A percentile compares a stretch with the other conserved stretches of the same genome.
Evolutionary conservation across 2,888 invertebrate genomes (phyloP).

Genomic region (Ectobius pallidus): DNA sequence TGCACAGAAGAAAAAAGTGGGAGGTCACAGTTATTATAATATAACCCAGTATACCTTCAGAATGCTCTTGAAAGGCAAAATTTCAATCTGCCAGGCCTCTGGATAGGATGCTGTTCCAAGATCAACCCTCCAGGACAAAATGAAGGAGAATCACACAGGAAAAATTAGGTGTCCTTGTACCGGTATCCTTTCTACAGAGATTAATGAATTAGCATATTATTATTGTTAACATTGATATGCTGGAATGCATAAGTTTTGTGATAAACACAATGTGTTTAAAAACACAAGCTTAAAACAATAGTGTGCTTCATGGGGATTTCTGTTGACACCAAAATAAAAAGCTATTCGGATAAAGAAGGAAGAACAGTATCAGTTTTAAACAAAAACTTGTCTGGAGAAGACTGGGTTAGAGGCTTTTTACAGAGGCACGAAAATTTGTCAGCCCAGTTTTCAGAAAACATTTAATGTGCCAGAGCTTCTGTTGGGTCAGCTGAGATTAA

Average conservation of each 20-base stretch:
- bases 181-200: neutral
- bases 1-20: neutral
- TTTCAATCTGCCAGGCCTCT: neutral
- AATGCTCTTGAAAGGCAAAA: neutral
- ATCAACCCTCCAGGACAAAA: conserved; percentile 1
- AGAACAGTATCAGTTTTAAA: neutral
- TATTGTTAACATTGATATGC: neutral
- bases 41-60: neutral
- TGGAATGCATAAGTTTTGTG: neutral
- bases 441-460: neutral
- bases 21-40: neutral
- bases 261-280: neutral
- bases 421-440: neutral
- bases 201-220: neutral
- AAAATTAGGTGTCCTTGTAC: neutral
- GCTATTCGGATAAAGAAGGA: conserved; percentile 2
- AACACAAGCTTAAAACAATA: neutral
- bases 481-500: neutral
- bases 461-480: conserved; percentile 11
- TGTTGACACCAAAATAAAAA: neutral
- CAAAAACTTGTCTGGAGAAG: conserved; percentile 5
- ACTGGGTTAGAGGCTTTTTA: conserved; percentile 8
- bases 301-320: neutral
- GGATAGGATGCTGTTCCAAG: neutral
- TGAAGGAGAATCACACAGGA: neutral